Base-by-base conservation (phyloP, 1,140 invertebrate genomes). In the Psilanteris sp. region DNA sequence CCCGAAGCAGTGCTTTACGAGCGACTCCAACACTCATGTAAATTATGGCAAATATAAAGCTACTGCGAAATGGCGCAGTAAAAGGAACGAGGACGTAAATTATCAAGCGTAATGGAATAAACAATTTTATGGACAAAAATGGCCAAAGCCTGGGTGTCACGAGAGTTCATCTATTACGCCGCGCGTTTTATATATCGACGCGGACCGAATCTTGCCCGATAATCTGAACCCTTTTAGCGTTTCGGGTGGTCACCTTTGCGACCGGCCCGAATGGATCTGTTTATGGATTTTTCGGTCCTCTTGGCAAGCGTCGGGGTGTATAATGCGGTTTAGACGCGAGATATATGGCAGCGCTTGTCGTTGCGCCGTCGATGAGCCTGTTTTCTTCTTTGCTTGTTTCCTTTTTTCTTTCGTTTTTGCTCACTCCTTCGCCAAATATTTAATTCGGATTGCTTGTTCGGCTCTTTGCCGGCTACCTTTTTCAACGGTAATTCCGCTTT, bases 11-110 rank as follows among this genome's bases (percentile, higher is more conserved):
- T 70, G 57, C 32, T 76, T 76, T 76, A 76, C 64, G 64, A 70
- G 73, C 73, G 52, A 39, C 62, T 62, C 48, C 37, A 68, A 70
- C 57, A 43, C 59, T 61, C 52, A 66, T 59, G 66, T 59, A 77
- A 71, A 77, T 71, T 77, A 77, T 61, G 59, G 66, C 66, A 67
- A 74, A 67, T 74, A 75, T 75, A 75, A 75, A 75, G 72, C 72
- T 75, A 68, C 72, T 67, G 72, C 57, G 62, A 75, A 75, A 75
- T 50, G 52, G 61, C 50, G 55, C 48, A 68, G 64, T 75, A 75
- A 75, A 74, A 75, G 26, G 31, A 41, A 57, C 61, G 43, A 22
- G 24, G 26, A 64, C 61, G 57, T 68, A 75, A 75, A 75, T 75
- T 62, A 68, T 64, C 20, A 41, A 34, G 36, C 46, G 31, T 68